These are phyloP conservation scores for Monopterus albus DNA, from an alignment of 2,113 vertebrate genomes.

Conservation along the genomic window DNA sequence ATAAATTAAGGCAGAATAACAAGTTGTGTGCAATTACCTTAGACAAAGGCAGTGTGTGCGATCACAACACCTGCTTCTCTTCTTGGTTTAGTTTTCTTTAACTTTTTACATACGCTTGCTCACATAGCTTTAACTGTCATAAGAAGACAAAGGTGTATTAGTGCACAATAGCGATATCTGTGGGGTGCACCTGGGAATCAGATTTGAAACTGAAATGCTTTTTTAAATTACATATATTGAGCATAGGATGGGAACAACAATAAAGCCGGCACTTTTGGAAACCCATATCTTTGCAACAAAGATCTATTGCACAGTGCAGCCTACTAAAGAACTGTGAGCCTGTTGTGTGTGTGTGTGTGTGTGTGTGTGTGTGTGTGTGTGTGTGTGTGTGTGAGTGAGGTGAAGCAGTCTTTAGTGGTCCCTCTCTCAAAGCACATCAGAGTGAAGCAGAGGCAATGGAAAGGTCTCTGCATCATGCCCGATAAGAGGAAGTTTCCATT, in stretches of 20 bases:
- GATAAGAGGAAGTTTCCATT: constrained; percentile 81
- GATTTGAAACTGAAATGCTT: constrained; percentile 42
- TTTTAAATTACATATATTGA: constrained; percentile 23
- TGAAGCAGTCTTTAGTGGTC: constrained; percentile 50
- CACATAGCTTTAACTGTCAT: background rate
- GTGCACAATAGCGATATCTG: constrained; percentile 7
- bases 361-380: constrained; percentile 30
- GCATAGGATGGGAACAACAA: constrained; percentile 23
- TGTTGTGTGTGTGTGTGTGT: no score
- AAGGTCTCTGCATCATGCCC: constrained; percentile 72
- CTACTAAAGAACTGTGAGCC: constrained; percentile 45
- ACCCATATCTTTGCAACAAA: constrained; percentile 38
- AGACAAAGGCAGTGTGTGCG: background rate
- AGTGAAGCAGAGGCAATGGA: constrained; percentile 72
- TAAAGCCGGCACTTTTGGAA: constrained; percentile 23
- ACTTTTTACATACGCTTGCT: background rate
- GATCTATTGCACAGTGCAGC: constrained; percentile 47
- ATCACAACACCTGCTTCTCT: background rate
- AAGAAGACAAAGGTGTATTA: background rate
- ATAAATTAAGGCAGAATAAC: background rate
- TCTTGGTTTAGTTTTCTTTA: background rate
- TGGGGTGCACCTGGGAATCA: constrained; percentile 27
- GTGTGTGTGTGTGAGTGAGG: constrained; percentile 52
- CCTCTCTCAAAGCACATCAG: constrained; percentile 76
- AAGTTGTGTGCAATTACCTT: background rate